Percentiles rank a stretch among this genome's conserved stretches.
Evolutionary conservation across 2,797 vertebrate species (phyloP).

Genomic region (Furcifer pardalis): DNA sequence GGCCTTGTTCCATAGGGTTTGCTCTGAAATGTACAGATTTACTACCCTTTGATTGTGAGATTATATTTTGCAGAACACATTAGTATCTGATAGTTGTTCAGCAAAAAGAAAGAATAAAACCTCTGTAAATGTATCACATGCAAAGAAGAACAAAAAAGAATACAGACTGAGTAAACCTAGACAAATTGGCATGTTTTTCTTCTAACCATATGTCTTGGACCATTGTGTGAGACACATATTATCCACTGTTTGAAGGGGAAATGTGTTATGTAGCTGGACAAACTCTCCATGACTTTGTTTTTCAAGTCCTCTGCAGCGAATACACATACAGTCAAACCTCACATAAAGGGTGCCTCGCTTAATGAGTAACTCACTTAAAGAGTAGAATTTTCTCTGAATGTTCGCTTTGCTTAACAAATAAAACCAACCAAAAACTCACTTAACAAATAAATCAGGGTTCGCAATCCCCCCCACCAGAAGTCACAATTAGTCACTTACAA

Average conservation of each 20-base stretch:
- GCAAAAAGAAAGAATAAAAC: slow-evolving; percentile 19
- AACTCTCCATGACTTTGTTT: not conserved
- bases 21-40: not conserved
- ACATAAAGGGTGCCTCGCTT: too few species aligned
- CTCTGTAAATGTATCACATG: slow-evolving; percentile 11
- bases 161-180: slow-evolving; percentile 5
- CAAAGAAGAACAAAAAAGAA: not conserved
- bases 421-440: too few species aligned
- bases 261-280: not conserved
- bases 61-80: slow-evolving; percentile 8
- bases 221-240: slow-evolving; percentile 18
- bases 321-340: too few species aligned
- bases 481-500: too few species aligned
- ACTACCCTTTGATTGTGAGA: slow-evolving; percentile 13
- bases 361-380: too few species aligned
- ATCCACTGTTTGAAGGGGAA: not conserved
- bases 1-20: slow-evolving; percentile 1
- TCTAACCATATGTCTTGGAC: not conserved
- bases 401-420: too few species aligned
- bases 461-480: too few species aligned
- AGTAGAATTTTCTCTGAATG: too few species aligned
- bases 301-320: not conserved
- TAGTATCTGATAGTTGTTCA: not conserved
- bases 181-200: not conserved
- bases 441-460: too few species aligned